These are phyloP conservation scores for Hydraecia micacea DNA, from an alignment of 2,888 invertebrate species.

Conservation along the genomic window DNA sequence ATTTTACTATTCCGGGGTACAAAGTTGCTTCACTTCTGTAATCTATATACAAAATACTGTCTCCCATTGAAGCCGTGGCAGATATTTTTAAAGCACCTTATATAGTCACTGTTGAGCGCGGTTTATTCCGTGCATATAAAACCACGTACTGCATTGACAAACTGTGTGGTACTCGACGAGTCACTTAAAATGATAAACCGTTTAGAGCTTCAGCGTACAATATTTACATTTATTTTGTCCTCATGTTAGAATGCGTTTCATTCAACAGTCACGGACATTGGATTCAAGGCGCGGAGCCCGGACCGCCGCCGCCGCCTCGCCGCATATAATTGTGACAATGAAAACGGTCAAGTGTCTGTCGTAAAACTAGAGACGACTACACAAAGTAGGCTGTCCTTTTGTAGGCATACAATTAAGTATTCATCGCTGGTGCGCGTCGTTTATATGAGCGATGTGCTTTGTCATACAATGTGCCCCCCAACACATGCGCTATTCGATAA, in stretches of 20 bases:
- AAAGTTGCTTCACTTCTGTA: no score
- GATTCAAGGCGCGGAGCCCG: slow-evolving; percentile 68
- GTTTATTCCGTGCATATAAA: slow-evolving; percentile 40
- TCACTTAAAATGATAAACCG: slow-evolving; percentile 65
- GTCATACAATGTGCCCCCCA: slow-evolving; percentile 66
- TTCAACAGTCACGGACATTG: slow-evolving; percentile 72
- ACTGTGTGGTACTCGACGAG: slow-evolving; percentile 37
- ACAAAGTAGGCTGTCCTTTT: slow-evolving; percentile 85
- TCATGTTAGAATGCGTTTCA: slow-evolving; percentile 72
- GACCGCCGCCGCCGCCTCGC: slow-evolving; percentile 73
- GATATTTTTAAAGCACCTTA: no score
- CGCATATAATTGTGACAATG: slow-evolving; percentile 84
- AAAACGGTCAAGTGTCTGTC: slow-evolving; percentile 86
- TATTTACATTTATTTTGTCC: slow-evolving; percentile 69
- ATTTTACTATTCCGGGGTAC: no score
- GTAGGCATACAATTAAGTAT: slow-evolving; percentile 84
- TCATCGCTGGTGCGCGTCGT: slow-evolving; percentile 78
- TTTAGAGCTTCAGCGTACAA: slow-evolving; percentile 60
- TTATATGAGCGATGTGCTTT: slow-evolving; percentile 75
- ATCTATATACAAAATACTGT: no score
- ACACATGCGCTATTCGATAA: slow-evolving; percentile 53
- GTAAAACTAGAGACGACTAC: slow-evolving; percentile 84
- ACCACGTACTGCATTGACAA: slow-evolving; percentile 43
- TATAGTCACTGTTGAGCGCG: slow-evolving; percentile 26
- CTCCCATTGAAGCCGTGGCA: no score